A percentile compares a stretch with the other conserved stretches of the same genome.
phyloP scores from a whole-genome alignment of 2,888 invertebrate genomes.

The Conomelus anceps region DNA sequence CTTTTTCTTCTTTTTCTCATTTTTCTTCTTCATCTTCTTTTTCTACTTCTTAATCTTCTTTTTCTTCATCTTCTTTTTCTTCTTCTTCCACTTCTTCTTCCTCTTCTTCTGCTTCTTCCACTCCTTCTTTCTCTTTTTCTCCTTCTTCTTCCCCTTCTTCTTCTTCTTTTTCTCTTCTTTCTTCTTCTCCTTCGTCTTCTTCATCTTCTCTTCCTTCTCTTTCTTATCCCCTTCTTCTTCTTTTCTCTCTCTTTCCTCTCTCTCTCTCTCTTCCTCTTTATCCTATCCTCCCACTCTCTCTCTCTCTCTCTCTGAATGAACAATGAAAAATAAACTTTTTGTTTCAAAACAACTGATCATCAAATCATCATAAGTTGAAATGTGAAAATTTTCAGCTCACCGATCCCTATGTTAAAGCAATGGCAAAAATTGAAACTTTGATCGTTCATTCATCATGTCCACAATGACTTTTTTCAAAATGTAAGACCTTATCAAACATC shows the following conservation, averaged over 20 bases:
- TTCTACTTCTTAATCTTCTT: neutral
- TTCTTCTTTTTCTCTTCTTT: neutral
- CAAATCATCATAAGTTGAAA: too few relatives aligned
- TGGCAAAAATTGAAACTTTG: too few relatives aligned
- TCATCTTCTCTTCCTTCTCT: neutral
- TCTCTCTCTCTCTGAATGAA: too few relatives aligned
- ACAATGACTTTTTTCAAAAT: too few relatives aligned
- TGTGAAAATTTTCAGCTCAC: too few relatives aligned
- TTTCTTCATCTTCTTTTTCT: neutral
- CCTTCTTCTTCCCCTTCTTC: neutral
- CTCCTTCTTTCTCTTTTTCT: constrained; percentile 7
- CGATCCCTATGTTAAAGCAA: too few relatives aligned
- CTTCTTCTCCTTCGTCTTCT: neutral
- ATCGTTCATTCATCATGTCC: too few relatives aligned
- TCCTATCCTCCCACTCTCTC: neutral
- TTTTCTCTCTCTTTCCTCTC: neutral
- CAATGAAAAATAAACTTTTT: too few relatives aligned
- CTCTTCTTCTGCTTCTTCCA: constrained; percentile 18
- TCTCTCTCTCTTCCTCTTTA: neutral
- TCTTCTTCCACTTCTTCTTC: neutral
- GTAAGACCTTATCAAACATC: too few relatives aligned
- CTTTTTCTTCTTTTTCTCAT: neutral
- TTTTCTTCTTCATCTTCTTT: neutral
- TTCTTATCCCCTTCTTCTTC: neutral
- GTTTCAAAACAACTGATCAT: too few relatives aligned